phyloP scores from a whole-genome alignment of 2,113 vertebrate genomes.

The Lamprologus sp. region DNA sequence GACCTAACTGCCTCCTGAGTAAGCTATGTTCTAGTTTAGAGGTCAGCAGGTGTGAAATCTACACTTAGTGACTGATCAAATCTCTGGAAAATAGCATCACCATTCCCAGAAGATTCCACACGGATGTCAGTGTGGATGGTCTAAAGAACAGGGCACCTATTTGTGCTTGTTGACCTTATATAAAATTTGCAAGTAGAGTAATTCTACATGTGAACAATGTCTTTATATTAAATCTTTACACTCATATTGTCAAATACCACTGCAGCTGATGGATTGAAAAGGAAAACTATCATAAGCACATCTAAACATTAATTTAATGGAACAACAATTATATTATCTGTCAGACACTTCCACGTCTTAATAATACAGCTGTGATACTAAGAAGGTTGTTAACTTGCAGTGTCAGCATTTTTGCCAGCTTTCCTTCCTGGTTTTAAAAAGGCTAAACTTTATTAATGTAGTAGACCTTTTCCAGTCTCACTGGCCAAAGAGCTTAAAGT shows the following conservation, averaged over 20 bases:
- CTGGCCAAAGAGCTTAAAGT: background rate
- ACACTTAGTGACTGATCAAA: background rate
- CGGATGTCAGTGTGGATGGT: background rate
- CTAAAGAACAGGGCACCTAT: background rate
- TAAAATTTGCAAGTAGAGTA: background rate
- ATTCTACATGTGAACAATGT: background rate
- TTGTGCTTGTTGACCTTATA: background rate
- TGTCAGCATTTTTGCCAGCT: background rate
- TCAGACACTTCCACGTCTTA: background rate
- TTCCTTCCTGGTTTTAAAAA: background rate
- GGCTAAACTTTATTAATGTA: background rate
- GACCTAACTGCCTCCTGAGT: background rate
- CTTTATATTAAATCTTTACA: background rate
- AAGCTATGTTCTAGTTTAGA: background rate
- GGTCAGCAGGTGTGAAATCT: background rate
- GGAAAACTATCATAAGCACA: background rate
- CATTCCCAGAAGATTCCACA: background rate
- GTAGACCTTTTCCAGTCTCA: background rate
- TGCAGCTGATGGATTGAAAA: background rate
- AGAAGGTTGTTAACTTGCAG: background rate
- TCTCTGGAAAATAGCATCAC: background rate
- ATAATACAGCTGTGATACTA: background rate
- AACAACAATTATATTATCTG: background rate
- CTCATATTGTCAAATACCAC: background rate
- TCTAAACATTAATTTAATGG: background rate